Evolutionary conservation across 2,113 vertebrate species (phyloP).

Genomic region (Pan paniscus): DNA sequence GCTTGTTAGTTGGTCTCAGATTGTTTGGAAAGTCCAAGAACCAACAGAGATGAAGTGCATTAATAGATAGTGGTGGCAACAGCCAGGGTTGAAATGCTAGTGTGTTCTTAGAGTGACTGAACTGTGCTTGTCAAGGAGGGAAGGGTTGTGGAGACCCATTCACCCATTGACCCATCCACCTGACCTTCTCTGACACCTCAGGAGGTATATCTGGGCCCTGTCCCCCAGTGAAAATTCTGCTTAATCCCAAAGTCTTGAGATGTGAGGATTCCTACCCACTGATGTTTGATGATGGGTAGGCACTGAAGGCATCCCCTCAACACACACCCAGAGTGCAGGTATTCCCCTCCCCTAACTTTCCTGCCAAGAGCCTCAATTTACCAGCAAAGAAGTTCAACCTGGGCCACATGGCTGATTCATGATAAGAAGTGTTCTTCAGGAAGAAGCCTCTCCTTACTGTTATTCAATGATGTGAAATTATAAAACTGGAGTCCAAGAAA

Average conservation of each 20-base stretch:
- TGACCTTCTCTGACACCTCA: neutral
- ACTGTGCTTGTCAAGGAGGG: neutral
- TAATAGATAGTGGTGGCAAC: neutral
- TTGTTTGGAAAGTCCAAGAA: neutral
- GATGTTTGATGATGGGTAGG: neutral
- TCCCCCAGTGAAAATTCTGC: neutral
- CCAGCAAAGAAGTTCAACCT: neutral
- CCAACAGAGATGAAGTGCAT: neutral
- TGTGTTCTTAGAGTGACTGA: neutral
- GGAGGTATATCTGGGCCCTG: neutral
- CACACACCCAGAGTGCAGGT: neutral
- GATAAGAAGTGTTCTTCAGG: neutral
- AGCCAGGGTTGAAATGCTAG: neutral
- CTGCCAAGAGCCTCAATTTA: neutral
- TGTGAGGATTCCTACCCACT: neutral
- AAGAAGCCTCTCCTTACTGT: neutral
- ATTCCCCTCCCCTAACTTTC: neutral
- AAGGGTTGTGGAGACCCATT: accelerated
- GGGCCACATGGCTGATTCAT: neutral
- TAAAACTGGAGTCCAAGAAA: neutral
- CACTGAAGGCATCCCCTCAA: neutral
- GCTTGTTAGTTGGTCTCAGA: neutral
- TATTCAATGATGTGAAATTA: neutral
- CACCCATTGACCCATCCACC: accelerated
- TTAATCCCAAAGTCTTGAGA: neutral